phyloP scores from a whole-genome alignment of 2,113 vertebrate species.

The Lophura nycthemera region DNA sequence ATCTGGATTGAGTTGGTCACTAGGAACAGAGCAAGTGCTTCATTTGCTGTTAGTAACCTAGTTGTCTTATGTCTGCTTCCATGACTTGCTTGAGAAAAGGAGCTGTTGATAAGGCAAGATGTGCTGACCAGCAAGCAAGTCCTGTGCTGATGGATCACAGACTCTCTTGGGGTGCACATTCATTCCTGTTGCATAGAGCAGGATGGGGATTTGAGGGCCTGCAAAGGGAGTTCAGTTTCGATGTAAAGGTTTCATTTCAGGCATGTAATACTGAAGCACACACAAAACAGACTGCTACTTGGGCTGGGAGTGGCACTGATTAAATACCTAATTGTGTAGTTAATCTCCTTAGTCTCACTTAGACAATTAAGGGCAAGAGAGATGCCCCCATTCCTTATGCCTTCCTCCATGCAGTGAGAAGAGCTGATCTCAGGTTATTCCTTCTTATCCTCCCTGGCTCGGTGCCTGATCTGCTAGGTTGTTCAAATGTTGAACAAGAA shows the following conservation, averaged over 20 bases:
- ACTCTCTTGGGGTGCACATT: rapidly evolving
- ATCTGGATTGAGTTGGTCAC: not conserved
- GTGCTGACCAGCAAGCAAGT: not conserved
- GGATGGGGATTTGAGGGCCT: not conserved
- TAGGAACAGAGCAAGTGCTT: not conserved
- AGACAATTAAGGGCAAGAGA: slow-evolving; percentile 40
- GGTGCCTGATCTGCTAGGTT: not conserved
- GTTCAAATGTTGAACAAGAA: not conserved
- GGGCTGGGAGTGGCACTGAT: not conserved
- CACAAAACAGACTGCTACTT: not conserved
- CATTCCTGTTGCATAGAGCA: rapidly evolving
- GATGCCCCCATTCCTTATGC: not conserved
- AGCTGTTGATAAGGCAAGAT: not conserved
- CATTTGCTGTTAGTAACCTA: not conserved
- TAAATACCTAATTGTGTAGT: slow-evolving; percentile 26
- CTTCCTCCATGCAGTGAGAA: not conserved
- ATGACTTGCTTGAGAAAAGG: not conserved
- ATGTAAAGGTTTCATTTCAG: not conserved
- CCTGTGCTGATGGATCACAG: rapidly evolving
- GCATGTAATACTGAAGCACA: not conserved
- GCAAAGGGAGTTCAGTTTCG: not conserved
- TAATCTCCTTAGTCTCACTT: slow-evolving; percentile 46
- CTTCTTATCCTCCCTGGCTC: not conserved
- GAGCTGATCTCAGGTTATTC: not conserved
- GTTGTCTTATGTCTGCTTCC: not conserved